Evolutionary conservation across 2,797 vertebrate species (phyloP).

Genomic region (Paramormyrops hopkinsi): DNA sequence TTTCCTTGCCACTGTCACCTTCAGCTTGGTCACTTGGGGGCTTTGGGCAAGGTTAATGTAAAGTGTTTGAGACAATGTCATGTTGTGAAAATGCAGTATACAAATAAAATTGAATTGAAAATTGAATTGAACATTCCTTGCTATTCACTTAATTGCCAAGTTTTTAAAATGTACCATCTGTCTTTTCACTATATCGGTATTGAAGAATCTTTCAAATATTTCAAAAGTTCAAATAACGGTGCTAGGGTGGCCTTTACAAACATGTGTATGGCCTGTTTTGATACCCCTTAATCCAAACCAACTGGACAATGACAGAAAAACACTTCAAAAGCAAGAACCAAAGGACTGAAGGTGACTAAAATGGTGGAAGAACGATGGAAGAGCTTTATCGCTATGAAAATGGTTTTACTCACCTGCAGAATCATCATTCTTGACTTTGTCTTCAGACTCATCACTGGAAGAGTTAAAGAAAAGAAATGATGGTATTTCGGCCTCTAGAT

Average conservation of each 20-base stretch:
- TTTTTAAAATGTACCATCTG: background rate
- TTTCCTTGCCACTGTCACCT: background rate
- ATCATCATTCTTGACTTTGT: slow-evolving; percentile 87
- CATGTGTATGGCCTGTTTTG: background rate
- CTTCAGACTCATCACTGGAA: slow-evolving; percentile 89
- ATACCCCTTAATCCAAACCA: background rate
- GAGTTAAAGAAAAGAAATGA: background rate
- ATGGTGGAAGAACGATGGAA: background rate
- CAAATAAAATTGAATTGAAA: background rate
- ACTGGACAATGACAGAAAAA: background rate
- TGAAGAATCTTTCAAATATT: background rate
- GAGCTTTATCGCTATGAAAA: background rate
- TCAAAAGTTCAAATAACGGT: background rate
- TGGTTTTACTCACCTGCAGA: slow-evolving; percentile 74
- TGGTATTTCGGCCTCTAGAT: background rate
- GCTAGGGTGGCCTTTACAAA: background rate
- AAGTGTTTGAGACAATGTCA: background rate
- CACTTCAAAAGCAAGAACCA: background rate
- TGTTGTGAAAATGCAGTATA: background rate
- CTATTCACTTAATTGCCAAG: background rate
- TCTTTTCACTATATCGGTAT: background rate
- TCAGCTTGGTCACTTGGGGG: background rate
- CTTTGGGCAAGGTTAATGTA: background rate
- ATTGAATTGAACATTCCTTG: background rate
- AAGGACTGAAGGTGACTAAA: background rate